These are phyloP conservation scores for Leguminivora glycinivorella DNA, from an alignment of 1,140 invertebrate genomes.

Conservation along the genomic window DNA sequence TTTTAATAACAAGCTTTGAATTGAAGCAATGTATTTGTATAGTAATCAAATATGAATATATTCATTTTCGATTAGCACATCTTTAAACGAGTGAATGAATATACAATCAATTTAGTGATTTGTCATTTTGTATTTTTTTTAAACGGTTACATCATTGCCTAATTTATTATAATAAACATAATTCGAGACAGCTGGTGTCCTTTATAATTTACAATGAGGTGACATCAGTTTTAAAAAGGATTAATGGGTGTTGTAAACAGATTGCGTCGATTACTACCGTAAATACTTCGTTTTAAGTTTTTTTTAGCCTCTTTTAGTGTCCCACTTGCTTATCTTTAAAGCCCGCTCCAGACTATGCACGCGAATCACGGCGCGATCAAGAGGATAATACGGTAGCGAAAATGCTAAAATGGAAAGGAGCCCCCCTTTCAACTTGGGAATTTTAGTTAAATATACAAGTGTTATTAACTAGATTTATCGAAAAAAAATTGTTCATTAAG, in stretches of 20 bases:
- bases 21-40: not conserved
- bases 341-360: no score
- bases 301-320: no score
- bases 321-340: no score
- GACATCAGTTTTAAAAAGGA: slow-evolving; percentile 10
- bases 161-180: slow-evolving; percentile 7
- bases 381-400: no score
- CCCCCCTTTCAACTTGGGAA: no score
- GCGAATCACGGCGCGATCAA: no score
- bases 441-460: no score
- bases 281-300: not conserved
- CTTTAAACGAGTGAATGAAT: not conserved
- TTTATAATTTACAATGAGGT: slow-evolving; percentile 17
- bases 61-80: not conserved
- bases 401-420: no score
- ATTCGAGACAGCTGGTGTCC: slow-evolving; percentile 18
- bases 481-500: no score
- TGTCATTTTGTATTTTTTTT: not conserved
- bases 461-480: no score
- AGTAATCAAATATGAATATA: not conserved
- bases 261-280: not conserved
- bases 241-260: not conserved
- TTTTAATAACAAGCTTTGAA: no score
- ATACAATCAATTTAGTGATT: slow-evolving; percentile 10
- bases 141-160: not conserved